Percentiles rank a stretch among this genome's conserved stretches.
Conservation (phyloP, 1,140 invertebrate genomes). For the Nephila pilipes region DNA sequence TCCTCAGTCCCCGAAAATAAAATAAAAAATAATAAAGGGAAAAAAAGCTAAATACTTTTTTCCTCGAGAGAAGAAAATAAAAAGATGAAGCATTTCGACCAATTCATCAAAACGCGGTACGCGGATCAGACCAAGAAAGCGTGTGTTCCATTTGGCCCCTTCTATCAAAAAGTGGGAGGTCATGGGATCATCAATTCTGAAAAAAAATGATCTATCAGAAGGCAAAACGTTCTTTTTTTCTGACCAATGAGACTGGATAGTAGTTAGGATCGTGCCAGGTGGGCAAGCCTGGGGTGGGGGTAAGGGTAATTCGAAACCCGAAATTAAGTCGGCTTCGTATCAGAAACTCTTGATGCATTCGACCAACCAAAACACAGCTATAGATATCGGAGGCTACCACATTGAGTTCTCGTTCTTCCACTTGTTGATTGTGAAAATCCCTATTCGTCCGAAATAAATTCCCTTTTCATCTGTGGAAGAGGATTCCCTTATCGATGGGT, state of each 20-base stretch:
- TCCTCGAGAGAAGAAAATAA: not conserved
- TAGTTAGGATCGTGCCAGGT: slow-evolving; percentile 74
- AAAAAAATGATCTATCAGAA: slow-evolving; percentile 66
- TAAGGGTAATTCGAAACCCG: slow-evolving; percentile 69
- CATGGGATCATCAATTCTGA: slow-evolving; percentile 70
- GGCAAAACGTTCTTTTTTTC: slow-evolving; percentile 56
- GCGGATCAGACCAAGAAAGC: slow-evolving; percentile 11
- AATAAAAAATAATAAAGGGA: not conserved
- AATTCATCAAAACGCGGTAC: slow-evolving; percentile 53
- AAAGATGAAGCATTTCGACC: slow-evolving; percentile 38
- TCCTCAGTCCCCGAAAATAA: slow-evolving; percentile 32
- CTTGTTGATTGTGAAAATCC: not conserved
- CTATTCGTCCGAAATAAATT: not conserved
- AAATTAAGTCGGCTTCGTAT: slow-evolving; percentile 69
- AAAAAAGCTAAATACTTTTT: not conserved
- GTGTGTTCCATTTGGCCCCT: slow-evolving; percentile 46
- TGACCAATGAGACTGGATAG: slow-evolving; percentile 65
- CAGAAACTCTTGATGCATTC: slow-evolving; percentile 48
- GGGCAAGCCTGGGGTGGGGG: slow-evolving; percentile 24
- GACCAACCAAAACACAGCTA: slow-evolving; percentile 52
- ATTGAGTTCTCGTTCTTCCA: slow-evolving; percentile 8
- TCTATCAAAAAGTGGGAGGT: slow-evolving; percentile 62
- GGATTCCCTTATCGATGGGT: not conserved
- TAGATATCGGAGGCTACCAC: slow-evolving; percentile 32
- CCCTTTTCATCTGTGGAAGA: not conserved